Evolutionary conservation across 2,888 invertebrate species (phyloP).

Genomic region (Digitonthophagus gazella): DNA sequence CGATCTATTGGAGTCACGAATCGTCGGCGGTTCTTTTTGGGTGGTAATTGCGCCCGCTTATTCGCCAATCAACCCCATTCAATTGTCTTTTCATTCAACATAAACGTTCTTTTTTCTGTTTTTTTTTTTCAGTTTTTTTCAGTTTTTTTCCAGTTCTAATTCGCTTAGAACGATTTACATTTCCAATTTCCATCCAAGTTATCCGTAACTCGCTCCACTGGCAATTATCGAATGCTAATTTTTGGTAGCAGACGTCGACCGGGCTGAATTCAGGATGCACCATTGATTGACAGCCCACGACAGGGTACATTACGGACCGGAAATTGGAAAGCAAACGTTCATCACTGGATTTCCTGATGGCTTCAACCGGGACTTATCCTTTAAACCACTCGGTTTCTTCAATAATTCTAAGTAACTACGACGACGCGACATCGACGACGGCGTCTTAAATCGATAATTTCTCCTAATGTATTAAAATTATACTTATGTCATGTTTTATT

Average conservation of each 20-base stretch:
- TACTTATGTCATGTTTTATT: too few relatives aligned
- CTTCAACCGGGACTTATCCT: constrained; percentile 3
- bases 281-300: constrained; percentile 29
- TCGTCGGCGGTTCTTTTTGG: neutral
- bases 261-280: constrained; percentile 25
- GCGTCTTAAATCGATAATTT: too few relatives aligned
- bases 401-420: too few relatives aligned
- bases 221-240: neutral
- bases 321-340: constrained; percentile 46
- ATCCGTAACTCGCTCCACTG: neutral
- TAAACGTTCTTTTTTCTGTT: too few relatives aligned
- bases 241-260: neutral
- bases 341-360: constrained; percentile 32
- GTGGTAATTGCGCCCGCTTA: neutral
- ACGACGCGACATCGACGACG: too few relatives aligned
- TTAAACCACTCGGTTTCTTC: neutral
- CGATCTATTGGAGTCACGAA: neutral
- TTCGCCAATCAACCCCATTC: neutral
- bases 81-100: too few relatives aligned
- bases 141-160: too few relatives aligned
- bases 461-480: too few relatives aligned
- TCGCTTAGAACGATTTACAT: neutral
- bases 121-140: too few relatives aligned
- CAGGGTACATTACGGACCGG: constrained; percentile 42
- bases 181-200: neutral